These are phyloP conservation scores for Xenopus tropicalis DNA, from an alignment of 2,113 vertebrate genomes.

Conservation along the genomic window UCB_Xtro_10.0 CM004444.2:28375001-28375500, in stretches of 20 bases:
- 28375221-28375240: background rate
- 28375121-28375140: background rate
- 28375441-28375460: background rate
- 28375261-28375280: too few species aligned
- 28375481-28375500: too few species aligned
- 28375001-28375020: too few species aligned
- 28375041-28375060: conserved; percentile 11
- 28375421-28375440: too few species aligned
- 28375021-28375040: background rate
- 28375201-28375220: background rate
- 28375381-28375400: too few species aligned
- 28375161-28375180: background rate
- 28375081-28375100: conserved; percentile 9
- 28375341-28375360: too few species aligned
- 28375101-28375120: background rate
- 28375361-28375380: too few species aligned
- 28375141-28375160: background rate
- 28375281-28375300: too few species aligned
- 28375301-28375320: too few species aligned
- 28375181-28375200: background rate
- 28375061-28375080: conserved; percentile 13
- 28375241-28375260: background rate
- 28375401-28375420: too few species aligned
- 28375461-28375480: too few species aligned
- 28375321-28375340: too few species aligned